Base-by-base conservation (phyloP, 2,113 vertebrate genomes). In the Erpornis zantholeuca region DNA sequence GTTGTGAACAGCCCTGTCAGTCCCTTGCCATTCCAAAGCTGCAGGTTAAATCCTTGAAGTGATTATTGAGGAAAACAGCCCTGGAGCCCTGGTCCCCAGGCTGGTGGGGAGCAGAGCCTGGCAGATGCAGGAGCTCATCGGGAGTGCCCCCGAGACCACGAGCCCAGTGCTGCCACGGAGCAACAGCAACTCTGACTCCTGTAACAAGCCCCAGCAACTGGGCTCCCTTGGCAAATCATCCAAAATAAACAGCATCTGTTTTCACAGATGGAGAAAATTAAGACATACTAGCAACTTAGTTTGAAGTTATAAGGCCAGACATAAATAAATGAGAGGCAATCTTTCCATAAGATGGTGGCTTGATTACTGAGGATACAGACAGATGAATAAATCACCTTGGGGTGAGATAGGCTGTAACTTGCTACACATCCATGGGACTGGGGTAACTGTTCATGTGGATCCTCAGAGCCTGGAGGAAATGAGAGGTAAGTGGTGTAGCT, bases 161-260 rank as follows among this genome's bases (percentile, higher is more conserved):
- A 89, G 95, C 80, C 80, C 86, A 17, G 91, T 0, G 16, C 81
- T 36, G 81, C 42, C 73, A 72, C 2, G 1, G 82, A 93, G 79
- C 92, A 79, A 7, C 72, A 86, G 86, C 88, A 71, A 52, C 96
- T 60, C 57, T 54, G 94, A 60, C 93, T 96, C 92, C 80, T 22
- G 16, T 3, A 94, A 93, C 82, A 83, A 94, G 93, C 92, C 92
- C 92, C 88, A 49, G 92, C 93, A 94, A 93, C 49, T 36, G 94
- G 95, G 83, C 92, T 96, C 96, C 92, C 95, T 57, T 88, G 96
- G 93, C 92, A 95, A 96, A 97, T 92, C 92, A 86, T 76, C 93
- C 95, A 96, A 97, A 96, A 95, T 71, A 95, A 96, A 94, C 95
- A 97, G 94, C 96, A 97, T 94, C 95, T 97, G 96, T 94, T 97